A percentile compares a stretch with the other conserved stretches of the same genome.
Conservation (phyloP, 2,797 vertebrate genomes). For the Chaunax sp. region DNA sequence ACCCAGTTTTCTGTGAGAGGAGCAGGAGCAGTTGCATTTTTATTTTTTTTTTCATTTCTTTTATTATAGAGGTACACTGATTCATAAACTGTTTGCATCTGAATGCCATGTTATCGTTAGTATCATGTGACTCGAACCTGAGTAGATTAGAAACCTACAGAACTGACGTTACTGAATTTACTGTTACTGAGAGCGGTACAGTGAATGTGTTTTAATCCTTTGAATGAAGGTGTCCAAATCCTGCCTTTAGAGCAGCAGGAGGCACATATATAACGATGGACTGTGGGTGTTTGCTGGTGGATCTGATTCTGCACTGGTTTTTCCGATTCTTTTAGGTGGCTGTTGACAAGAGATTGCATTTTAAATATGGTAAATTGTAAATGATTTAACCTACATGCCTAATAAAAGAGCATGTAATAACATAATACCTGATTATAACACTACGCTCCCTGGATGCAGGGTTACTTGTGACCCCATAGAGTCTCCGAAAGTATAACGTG, state of each 20-base stretch:
- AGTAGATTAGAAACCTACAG: neutral
- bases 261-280: no score
- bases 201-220: no score
- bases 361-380: neutral
- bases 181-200: no score
- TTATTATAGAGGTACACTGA: constrained; percentile 9
- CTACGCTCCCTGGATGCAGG: no score
- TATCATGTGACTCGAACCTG: neutral
- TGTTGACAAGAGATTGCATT: neutral
- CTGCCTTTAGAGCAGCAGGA: neutral
- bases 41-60: constrained; percentile 5
- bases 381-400: neutral
- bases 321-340: neutral
- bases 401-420: no score
- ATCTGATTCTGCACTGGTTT: neutral
- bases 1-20: constrained; percentile 52
- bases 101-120: neutral
- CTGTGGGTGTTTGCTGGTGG: no score
- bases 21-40: constrained; percentile 14
- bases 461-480: no score
- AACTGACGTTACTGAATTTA: neutral
- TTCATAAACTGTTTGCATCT: neutral
- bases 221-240: no score
- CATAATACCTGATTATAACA: no score
- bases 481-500: no score